Conservation (phyloP, 2,113 vertebrate genomes). For the Cynoglossus semilaevis region DNA sequence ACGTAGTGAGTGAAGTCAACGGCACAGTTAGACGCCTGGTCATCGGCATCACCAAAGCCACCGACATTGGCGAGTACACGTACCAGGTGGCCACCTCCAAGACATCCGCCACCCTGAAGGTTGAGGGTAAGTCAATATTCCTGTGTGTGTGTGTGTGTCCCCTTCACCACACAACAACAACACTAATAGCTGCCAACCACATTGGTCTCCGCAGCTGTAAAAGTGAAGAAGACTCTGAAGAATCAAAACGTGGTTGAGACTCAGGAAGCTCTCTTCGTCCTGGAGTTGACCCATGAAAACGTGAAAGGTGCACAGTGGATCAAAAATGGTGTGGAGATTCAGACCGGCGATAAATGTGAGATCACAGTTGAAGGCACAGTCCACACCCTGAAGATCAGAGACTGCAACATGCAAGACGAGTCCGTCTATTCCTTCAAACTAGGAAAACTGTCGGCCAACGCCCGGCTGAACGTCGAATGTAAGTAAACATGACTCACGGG, state of each 20-base stretch:
- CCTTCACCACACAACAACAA: background rate
- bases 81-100: slow-evolving; percentile 93
- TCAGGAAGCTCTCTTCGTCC: slow-evolving; percentile 86
- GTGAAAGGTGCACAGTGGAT: slow-evolving; percentile 93
- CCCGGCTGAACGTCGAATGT: slow-evolving; percentile 95
- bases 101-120: slow-evolving; percentile 87
- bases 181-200: background rate
- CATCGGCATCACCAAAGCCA: slow-evolving; percentile 81
- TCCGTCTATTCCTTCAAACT: slow-evolving; percentile 96
- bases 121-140: slow-evolving; percentile 80
- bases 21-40: slow-evolving; percentile 82
- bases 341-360: slow-evolving; percentile 85
- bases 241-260: slow-evolving; percentile 94
- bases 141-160: background rate
- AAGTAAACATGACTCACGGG: slow-evolving; percentile 58
- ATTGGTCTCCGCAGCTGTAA: slow-evolving; percentile 81
- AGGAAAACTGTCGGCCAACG: slow-evolving; percentile 90
- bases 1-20: slow-evolving; percentile 77
- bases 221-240: slow-evolving; percentile 94
- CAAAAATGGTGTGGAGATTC: slow-evolving; percentile 89
- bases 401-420: slow-evolving; percentile 85
- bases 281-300: slow-evolving; percentile 90
- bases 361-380: slow-evolving; percentile 80
- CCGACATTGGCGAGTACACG: slow-evolving; percentile 90
- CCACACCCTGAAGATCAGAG: slow-evolving; percentile 86